Conservation (phyloP, 1,140 invertebrate genomes). For the Leptopilina boulardi region DNA sequence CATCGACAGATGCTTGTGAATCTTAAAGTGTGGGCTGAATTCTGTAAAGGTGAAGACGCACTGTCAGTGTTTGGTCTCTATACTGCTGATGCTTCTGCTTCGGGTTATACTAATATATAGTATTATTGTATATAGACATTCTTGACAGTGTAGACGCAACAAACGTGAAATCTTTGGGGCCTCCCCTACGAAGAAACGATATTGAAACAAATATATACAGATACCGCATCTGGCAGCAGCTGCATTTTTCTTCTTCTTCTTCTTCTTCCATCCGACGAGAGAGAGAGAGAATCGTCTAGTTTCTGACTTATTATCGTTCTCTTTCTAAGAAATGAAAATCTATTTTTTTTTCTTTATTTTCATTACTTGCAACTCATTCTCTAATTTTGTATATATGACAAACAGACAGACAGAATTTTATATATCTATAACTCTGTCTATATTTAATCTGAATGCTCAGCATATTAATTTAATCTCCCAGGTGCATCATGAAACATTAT, state of each 20-base stretch:
- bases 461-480: constrained; percentile 4
- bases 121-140: not conserved
- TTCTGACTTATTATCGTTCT: constrained; percentile 38
- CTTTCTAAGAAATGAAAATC: not conserved
- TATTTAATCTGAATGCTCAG: not conserved
- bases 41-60: constrained; percentile 16
- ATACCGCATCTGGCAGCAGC: constrained; percentile 60
- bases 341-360: not conserved
- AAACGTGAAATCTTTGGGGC: constrained; percentile 29
- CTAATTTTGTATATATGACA: no score
- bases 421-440: not conserved
- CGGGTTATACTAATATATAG: not conserved
- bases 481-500: not conserved
- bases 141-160: constrained; percentile 16
- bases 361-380: constrained; percentile 6
- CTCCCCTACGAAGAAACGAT: constrained; percentile 39
- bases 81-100: no score
- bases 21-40: not conserved
- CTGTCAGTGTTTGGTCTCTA: not conserved
- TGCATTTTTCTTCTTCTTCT: constrained; percentile 51
- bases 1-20: constrained; percentile 2
- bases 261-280: no score
- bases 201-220: constrained; percentile 56
- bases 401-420: no score
- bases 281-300: constrained; percentile 20